phyloP scores from a whole-genome alignment of 2,113 vertebrate species.

The Euleptes europaea region DNA sequence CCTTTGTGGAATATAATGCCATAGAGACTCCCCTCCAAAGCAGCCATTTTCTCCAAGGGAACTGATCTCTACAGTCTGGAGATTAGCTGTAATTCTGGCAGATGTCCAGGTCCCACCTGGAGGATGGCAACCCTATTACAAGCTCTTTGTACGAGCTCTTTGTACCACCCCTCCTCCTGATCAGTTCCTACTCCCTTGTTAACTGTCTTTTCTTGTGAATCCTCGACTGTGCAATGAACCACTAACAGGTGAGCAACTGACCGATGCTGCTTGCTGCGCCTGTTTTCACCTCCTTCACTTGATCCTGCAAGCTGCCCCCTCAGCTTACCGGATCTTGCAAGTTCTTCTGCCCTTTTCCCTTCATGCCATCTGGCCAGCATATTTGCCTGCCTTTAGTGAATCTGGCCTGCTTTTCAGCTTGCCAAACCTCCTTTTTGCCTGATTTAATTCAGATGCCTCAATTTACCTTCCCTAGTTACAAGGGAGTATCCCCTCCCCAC shows the following conservation, averaged over 20 bases:
- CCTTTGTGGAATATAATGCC: too few relatives aligned
- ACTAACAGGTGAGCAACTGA: too few relatives aligned
- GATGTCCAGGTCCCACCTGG: too few relatives aligned
- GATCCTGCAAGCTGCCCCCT: background rate
- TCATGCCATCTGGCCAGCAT: too few relatives aligned
- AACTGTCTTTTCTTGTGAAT: background rate
- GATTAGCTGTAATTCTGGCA: too few relatives aligned
- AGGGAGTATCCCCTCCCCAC: background rate
- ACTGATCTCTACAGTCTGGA: too few relatives aligned
- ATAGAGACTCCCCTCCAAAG: too few relatives aligned
- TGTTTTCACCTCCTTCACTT: background rate
- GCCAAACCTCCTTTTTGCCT: background rate
- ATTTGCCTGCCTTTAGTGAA: background rate
- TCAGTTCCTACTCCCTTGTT: background rate
- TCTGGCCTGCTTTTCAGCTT: background rate
- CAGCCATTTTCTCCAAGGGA: background rate
- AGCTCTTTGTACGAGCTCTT: too few relatives aligned
- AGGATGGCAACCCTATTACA: too few relatives aligned
- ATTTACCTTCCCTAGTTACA: background rate
- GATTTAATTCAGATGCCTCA: background rate
- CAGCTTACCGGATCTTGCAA: background rate
- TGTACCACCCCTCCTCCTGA: background rate
- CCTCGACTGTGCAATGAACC: background rate
- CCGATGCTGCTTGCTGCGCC: background rate
- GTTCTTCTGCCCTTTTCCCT: background rate